A percentile compares a stretch with the other conserved stretches of the same genome.
Evolutionary conservation across 2,888 invertebrate species (phyloP).

Genomic region (Limnephilus lunatus): DNA sequence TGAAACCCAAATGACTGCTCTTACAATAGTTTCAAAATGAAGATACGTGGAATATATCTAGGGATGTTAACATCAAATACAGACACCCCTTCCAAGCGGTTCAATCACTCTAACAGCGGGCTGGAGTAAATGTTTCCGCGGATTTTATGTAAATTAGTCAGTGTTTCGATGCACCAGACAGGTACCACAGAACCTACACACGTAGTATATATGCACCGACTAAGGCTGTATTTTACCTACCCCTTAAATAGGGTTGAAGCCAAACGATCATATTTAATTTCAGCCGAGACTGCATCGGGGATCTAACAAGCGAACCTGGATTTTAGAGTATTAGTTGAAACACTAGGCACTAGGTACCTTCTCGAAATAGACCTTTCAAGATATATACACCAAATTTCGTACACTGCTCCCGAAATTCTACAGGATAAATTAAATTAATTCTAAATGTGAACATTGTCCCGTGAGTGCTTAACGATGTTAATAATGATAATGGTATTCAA

Average conservation of each 20-base stretch:
- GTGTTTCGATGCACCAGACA: constrained; percentile 57
- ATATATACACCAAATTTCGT: background rate
- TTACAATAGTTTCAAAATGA: background rate
- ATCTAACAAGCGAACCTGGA: background rate
- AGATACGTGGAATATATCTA: constrained; percentile 21
- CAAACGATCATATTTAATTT: constrained; percentile 57
- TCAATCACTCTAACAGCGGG: constrained; percentile 54
- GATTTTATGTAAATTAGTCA: constrained; percentile 63
- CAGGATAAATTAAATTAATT: background rate
- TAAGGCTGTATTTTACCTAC: constrained; percentile 4
- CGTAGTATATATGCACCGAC: background rate
- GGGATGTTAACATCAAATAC: constrained; percentile 41
- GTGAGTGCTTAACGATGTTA: background rate
- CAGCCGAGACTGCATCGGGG: constrained; percentile 16
- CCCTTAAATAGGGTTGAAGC: constrained; percentile 4
- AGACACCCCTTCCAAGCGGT: constrained; percentile 39
- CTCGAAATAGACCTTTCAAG: background rate
- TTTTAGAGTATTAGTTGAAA: background rate
- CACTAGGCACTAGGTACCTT: background rate
- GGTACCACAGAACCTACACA: constrained; percentile 33
- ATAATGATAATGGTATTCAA: background rate
- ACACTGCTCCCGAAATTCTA: background rate
- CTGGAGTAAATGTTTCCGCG: constrained; percentile 55
- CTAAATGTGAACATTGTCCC: background rate
- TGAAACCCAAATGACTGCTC: background rate